Evolutionary conservation across 37 sponge, comb jelly and placozoan species (phyloP).

Genomic region (Beroe ovata): DNA sequence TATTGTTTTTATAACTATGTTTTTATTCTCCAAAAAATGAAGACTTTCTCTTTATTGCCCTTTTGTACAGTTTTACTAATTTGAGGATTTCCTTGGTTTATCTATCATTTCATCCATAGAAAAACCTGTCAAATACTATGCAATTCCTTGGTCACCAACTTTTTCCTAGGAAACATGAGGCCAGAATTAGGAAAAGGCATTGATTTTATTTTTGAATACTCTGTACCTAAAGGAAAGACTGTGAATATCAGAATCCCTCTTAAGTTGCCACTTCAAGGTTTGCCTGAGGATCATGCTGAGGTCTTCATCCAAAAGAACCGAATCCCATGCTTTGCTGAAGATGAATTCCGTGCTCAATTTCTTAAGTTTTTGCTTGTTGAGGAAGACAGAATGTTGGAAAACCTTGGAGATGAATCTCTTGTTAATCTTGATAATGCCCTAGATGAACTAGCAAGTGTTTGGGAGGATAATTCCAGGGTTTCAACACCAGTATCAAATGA

Average conservation of each 20-base stretch:
- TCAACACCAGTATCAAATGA: slow-evolving; percentile 1
- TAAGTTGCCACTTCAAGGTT: neutral
- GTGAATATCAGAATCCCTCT: slow-evolving; percentile 22
- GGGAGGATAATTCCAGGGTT: neutral
- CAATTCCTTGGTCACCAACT: too few species aligned
- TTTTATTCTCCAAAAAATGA: too few species aligned
- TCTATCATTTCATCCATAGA: too few species aligned
- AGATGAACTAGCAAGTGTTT: neutral
- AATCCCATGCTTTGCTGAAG: slow-evolving; percentile 64
- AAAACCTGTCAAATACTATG: too few species aligned
- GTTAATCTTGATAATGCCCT: neutral
- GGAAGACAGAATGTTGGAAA: neutral
- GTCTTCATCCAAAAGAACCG: slow-evolving; percentile 13
- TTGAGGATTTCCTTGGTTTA: too few species aligned
- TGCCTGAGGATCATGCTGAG: slow-evolving; percentile 40
- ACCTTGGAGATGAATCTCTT: neutral
- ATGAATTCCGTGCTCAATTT: neutral
- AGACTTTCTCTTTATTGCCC: too few species aligned
- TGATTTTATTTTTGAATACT: slow-evolving; percentile 24
- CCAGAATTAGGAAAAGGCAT: neutral
- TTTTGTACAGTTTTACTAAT: too few species aligned
- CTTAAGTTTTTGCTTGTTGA: slow-evolving; percentile 4
- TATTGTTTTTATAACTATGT: too few species aligned
- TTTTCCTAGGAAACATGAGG: too few species aligned
- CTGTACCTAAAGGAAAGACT: slow-evolving; percentile 45